Percentiles rank a stretch among this genome's conserved stretches.
These are phyloP conservation scores for Acromyrmex echinatior DNA, from an alignment of 1,140 invertebrate genomes.

Conservation along the genomic window DNA sequence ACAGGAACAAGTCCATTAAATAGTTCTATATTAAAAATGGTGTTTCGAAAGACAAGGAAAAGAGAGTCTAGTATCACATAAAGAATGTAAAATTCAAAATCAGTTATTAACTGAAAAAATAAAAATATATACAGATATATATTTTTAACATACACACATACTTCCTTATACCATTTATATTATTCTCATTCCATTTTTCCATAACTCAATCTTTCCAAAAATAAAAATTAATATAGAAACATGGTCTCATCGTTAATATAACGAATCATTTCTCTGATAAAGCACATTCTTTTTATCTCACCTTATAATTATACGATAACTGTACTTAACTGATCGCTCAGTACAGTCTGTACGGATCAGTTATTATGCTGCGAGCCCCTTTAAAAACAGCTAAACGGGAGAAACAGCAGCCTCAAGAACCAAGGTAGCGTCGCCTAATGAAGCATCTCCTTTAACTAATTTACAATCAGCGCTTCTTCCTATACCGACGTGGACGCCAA, in stretches of 20 bases:
- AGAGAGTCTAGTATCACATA: neutral
- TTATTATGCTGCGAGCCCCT: conserved; percentile 51
- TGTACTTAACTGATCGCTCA: neutral
- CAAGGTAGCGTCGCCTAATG: conserved; percentile 80
- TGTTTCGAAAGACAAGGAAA: conserved; percentile 9
- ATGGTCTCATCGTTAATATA: neutral
- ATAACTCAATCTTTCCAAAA: neutral
- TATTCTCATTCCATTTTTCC: neutral
- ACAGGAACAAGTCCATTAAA: neutral
- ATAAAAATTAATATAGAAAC: conserved; percentile 27
- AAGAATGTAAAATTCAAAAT: neutral
- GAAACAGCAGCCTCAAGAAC: conserved; percentile 41
- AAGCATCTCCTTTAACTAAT: conserved; percentile 86
- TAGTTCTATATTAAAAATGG: neutral
- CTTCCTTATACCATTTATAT: neutral
- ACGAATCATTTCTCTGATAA: neutral
- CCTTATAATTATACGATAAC: conserved; percentile 17
- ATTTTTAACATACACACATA: neutral
- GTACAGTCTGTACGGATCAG: neutral
- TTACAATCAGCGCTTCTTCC: conserved; percentile 84
- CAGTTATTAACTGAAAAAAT: neutral
- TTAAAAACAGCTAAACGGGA: conserved; percentile 52
- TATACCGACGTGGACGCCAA: conserved; percentile 55
- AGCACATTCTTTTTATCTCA: neutral
- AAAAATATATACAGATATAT: neutral